Evolutionary conservation across 2,888 invertebrate species (phyloP).

Genomic region (Ferdinandea cuprea): DNA sequence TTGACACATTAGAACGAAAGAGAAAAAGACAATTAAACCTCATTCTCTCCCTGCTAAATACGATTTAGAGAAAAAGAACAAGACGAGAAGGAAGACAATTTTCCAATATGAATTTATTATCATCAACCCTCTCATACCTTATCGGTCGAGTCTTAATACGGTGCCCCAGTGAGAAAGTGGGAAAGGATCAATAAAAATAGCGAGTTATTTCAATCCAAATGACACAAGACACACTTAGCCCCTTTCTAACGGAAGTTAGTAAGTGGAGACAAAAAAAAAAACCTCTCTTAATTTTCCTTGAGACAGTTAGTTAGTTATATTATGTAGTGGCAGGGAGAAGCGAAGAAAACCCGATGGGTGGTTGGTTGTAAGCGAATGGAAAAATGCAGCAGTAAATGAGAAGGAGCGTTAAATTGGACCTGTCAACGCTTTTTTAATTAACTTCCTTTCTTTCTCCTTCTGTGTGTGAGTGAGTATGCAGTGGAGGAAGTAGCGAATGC

Average conservation of each 20-base stretch:
- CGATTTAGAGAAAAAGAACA: too few species aligned
- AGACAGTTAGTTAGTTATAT: too few species aligned
- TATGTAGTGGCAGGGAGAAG: not conserved
- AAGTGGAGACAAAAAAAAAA: not conserved
- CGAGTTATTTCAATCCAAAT: constrained; percentile 31
- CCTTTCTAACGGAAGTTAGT: constrained; percentile 17
- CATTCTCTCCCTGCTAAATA: too few species aligned
- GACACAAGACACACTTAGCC: constrained; percentile 4
- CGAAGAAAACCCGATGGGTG: not conserved
- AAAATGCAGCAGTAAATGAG: constrained; percentile 29
- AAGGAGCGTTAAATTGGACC: constrained; percentile 47
- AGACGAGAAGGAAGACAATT: too few species aligned
- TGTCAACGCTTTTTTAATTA: constrained; percentile 67
- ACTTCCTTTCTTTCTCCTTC: constrained; percentile 28
- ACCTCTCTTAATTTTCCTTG: not conserved
- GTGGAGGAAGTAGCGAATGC: too few species aligned
- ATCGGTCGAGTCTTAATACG: too few species aligned
- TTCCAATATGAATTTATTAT: too few species aligned
- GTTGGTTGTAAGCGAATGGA: not conserved
- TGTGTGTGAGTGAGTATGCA: not conserved
- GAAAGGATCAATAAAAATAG: constrained; percentile 28
- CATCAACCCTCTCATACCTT: too few species aligned
- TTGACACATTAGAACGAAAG: too few species aligned
- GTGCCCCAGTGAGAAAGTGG: not conserved
- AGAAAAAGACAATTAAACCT: too few species aligned